Evolutionary conservation across 2,888 invertebrate species (phyloP).

Genomic region (Eristalis pertinax): DNA sequence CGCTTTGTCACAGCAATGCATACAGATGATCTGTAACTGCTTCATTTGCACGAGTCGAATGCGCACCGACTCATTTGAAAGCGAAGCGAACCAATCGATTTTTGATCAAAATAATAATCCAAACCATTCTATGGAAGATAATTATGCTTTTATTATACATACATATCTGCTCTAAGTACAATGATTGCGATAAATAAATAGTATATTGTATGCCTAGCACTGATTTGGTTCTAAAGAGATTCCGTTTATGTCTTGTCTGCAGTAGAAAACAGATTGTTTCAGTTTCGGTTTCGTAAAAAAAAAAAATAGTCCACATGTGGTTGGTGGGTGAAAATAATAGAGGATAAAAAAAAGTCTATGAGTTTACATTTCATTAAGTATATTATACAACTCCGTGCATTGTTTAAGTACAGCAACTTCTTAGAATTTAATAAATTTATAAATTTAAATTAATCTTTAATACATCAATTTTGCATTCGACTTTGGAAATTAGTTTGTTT

Average conservation of each 20-base stretch:
- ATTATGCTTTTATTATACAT: slow-evolving; percentile 6
- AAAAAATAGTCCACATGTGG: not conserved
- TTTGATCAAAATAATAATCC: not conserved
- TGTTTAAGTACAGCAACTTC: slow-evolving; percentile 9
- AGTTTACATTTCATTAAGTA: slow-evolving; percentile 20
- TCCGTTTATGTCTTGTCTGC: not conserved
- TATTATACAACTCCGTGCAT: slow-evolving; percentile 41
- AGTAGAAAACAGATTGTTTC: slow-evolving; percentile 9
- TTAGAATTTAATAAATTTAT: slow-evolving; percentile 15
- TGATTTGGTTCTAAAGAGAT: slow-evolving; percentile 15
- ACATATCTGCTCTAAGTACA: slow-evolving; percentile 38
- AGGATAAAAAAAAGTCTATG: not conserved
- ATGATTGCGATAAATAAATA: slow-evolving; percentile 50
- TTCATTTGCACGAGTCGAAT: too few relatives aligned
- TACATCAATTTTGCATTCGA: slow-evolving; percentile 1
- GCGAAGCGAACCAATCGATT: not conserved
- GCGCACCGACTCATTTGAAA: too few relatives aligned
- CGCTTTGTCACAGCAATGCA: too few relatives aligned
- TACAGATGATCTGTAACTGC: too few relatives aligned
- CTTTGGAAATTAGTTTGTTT: slow-evolving; percentile 8
- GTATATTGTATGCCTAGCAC: slow-evolving; percentile 21
- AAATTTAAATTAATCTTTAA: slow-evolving; percentile 14
- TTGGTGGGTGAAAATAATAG: not conserved
- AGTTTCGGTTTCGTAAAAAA: slow-evolving; percentile 27
- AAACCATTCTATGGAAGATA: slow-evolving; percentile 19